Evolutionary conservation across 92 coral and sea anemone genomes (phyloP).

Genomic region (Anthopleura xanthogrammica): DNA sequence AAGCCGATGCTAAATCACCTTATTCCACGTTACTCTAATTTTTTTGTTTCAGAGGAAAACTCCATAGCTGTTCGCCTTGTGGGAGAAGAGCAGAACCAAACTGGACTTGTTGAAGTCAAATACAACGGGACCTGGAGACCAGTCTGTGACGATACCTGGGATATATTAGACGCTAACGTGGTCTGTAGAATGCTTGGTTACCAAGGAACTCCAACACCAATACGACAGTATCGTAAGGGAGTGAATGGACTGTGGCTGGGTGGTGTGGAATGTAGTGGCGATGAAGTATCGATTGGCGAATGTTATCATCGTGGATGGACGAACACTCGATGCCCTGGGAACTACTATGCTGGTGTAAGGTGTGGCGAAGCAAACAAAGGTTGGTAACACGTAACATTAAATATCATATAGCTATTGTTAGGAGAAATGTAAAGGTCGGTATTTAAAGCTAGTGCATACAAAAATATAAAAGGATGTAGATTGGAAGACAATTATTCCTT

Average conservation of each 20-base stretch:
- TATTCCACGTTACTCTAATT: no score
- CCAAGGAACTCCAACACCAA: not conserved
- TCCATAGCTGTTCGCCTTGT: not conserved
- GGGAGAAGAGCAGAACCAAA: not conserved
- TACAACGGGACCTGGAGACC: not conserved
- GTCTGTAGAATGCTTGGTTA: not conserved
- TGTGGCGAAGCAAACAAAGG: no score
- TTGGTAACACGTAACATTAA: no score
- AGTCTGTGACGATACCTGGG: constrained; percentile 1
- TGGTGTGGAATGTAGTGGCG: constrained; percentile 2
- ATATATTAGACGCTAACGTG: constrained; percentile 9
- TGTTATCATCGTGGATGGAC: constrained; percentile 10
- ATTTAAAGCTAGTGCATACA: no score
- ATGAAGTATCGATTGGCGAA: not conserved
- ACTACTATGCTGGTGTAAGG: not conserved
- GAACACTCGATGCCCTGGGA: not conserved
- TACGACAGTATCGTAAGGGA: not conserved
- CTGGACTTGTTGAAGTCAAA: not conserved
- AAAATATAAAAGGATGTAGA: no score
- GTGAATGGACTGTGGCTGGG: not conserved
- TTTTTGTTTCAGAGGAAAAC: no score
- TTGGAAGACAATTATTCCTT: no score
- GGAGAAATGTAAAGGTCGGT: no score
- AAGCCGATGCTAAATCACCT: no score
- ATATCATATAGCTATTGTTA: no score